Evolutionary conservation across 2,113 vertebrate species (phyloP), one percentile per base, ranked within the genome.

Genomic region (Bothrops jararaca): DNA sequence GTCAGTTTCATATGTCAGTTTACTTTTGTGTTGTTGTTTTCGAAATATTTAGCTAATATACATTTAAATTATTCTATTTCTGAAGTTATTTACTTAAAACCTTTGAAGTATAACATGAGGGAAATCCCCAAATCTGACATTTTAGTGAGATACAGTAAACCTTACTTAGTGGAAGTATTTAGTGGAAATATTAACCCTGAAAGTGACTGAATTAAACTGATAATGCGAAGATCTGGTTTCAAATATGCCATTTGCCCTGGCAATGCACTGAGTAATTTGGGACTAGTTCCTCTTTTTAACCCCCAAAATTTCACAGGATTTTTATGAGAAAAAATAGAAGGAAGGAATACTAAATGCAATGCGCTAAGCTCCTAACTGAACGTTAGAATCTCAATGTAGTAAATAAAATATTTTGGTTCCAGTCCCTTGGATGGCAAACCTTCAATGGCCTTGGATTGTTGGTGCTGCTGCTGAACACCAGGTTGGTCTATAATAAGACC

Each of bases 41-140:
- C 7, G 18, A 69, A 34, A 24, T 24, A 88, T 9, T 69, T 88
- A 50, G 29, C 11, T 15, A 3, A 26, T 64, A 4, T 18, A 88
- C 39, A 48, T 91, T 39, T 24, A n/a, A 64, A 54, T 4, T 9
- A 39, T 53, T 29, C 7, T 69, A 10, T 58, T 24, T 48, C 23
- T 18, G 53, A 26, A 48, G 24, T 9, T 39, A 34, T 90, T 53
- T 7, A 29, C 8, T 91, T 85, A 94, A 92, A 0, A 0, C 87
- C 91, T 93, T 34, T 91, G 48, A 53, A 85, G 87, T 58, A 95
- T 57, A 91, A 92, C 29, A 52, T 29, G 29, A 87, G 29, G 7
- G 90, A 10, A 89, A 52, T 48, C 92, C 91, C 34, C 88, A 52
- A 94, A 50, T 86, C 18, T 0, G 60, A 0, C 22, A 48, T 4